A percentile compares a stretch with the other conserved stretches of the same genome.
These are phyloP conservation scores for Manis javanica DNA, from an alignment of 2,797 vertebrate genomes.

Conservation along the genomic window DNA sequence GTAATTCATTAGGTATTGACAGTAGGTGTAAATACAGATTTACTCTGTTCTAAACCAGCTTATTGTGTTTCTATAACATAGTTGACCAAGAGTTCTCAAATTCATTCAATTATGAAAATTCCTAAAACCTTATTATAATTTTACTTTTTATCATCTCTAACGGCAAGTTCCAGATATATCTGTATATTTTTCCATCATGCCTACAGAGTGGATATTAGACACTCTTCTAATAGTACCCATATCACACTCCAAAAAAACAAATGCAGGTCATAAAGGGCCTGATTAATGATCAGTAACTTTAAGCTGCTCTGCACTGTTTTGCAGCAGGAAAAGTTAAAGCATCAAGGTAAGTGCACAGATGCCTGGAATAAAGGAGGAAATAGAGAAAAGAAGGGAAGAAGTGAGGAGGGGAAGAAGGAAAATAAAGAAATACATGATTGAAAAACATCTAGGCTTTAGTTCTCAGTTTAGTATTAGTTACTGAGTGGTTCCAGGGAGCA, in stretches of 20 bases:
- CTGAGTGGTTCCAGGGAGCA: background rate
- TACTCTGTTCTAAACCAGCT: background rate
- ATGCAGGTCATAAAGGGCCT: background rate
- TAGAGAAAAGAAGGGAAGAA: background rate
- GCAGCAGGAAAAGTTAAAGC: background rate
- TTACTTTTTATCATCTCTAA: background rate
- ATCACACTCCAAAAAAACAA: background rate
- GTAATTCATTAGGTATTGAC: background rate
- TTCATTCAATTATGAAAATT: background rate
- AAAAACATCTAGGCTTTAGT: background rate
- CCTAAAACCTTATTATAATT: background rate
- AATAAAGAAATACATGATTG: background rate
- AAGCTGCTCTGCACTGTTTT: background rate
- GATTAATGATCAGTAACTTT: background rate
- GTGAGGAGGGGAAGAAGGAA: background rate
- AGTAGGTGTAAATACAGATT: background rate
- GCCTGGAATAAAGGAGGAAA: background rate
- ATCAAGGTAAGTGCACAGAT: accelerated
- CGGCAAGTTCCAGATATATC: background rate
- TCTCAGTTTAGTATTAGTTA: background rate
- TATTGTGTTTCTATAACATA: background rate
- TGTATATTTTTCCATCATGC: background rate
- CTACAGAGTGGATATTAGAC: background rate
- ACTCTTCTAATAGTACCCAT: background rate
- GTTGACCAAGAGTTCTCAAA: background rate